Conservation (phyloP, 2,888 invertebrate genomes). For the Chalcosyrphus nemorum region DNA sequence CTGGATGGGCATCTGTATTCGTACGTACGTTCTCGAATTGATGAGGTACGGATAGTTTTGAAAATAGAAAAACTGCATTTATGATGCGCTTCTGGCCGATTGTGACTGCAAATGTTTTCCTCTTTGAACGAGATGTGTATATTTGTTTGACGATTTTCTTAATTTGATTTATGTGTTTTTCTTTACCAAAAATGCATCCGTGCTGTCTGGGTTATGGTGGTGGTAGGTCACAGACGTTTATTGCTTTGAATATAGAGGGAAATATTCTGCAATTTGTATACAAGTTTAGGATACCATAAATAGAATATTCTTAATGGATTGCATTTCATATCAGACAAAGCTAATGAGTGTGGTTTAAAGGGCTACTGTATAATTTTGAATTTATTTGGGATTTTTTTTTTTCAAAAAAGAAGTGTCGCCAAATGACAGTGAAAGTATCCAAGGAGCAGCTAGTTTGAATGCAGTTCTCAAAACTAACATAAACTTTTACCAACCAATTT, state of each 20-base stretch:
- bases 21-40: constrained; percentile 38
- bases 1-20: constrained; percentile 14
- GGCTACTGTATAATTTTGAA: no score
- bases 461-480: not conserved
- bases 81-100: constrained; percentile 36
- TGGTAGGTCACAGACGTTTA: constrained; percentile 39
- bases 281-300: constrained; percentile 35
- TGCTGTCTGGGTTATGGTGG: constrained; percentile 56
- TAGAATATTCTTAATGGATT: constrained; percentile 44
- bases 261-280: constrained; percentile 9
- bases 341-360: constrained; percentile 19
- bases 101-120: constrained; percentile 38
- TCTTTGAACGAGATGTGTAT: constrained; percentile 9
- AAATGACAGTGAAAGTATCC: not conserved
- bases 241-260: constrained; percentile 5
- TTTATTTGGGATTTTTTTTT: constrained; percentile 1
- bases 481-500: not conserved
- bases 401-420: no score
- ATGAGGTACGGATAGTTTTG: constrained; percentile 44
- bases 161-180: constrained; percentile 27
- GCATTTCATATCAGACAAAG: constrained; percentile 39
- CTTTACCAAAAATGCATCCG: constrained; percentile 8
- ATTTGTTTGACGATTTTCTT: constrained; percentile 41
- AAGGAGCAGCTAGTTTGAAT: not conserved
- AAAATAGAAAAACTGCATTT: constrained; percentile 45